These are phyloP conservation scores for Dasypogon diadema DNA, from an alignment of 2,888 invertebrate genomes.

Conservation along the genomic window DNA sequence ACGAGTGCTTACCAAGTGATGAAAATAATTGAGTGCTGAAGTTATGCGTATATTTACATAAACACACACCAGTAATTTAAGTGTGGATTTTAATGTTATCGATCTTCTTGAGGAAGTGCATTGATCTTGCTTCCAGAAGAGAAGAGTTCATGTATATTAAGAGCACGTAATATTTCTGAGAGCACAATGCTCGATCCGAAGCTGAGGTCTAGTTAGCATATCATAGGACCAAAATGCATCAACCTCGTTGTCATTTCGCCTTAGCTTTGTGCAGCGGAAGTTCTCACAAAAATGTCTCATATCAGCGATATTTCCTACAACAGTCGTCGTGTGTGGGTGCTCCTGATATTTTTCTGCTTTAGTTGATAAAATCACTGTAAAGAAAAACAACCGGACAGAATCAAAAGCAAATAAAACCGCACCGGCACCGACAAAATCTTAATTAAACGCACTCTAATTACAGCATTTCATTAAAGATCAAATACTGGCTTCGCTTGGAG, in stretches of 20 bases:
- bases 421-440: background rate
- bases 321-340: constrained; percentile 19
- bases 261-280: constrained; percentile 42
- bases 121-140: constrained; percentile 47
- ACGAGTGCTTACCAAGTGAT: constrained; percentile 30
- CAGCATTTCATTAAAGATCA: background rate
- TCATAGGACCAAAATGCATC: constrained; percentile 1
- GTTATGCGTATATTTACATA: background rate
- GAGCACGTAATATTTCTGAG: background rate
- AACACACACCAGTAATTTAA: background rate
- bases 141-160: background rate
- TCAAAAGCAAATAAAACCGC: background rate
- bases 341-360: constrained; percentile 19
- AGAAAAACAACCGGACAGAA: background rate
- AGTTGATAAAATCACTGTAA: constrained; percentile 21
- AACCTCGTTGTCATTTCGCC: background rate
- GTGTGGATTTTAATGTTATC: background rate
- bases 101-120: constrained; percentile 53
- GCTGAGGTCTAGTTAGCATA: background rate
- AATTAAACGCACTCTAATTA: background rate
- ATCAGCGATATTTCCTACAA: constrained; percentile 32
- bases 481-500: background rate
- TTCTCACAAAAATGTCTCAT: constrained; percentile 21
- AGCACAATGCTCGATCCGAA: background rate
- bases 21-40: background rate